phyloP scores from a whole-genome alignment of 2,888 invertebrate species.

The Ceramica pisi region DNA sequence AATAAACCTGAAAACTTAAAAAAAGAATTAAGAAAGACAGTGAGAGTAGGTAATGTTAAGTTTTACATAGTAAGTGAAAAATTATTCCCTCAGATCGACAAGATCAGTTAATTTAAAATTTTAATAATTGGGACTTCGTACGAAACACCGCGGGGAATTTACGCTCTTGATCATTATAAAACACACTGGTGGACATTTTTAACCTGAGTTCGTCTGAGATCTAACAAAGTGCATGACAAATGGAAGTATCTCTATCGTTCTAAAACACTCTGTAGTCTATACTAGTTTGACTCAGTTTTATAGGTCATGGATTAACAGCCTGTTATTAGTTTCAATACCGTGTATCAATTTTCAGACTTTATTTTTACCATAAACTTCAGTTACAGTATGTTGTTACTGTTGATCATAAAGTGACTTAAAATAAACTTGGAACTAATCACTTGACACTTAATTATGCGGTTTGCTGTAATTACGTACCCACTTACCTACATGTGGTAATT shows the following conservation, averaged over 20 bases:
- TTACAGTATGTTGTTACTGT: background rate
- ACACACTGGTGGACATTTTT: background rate
- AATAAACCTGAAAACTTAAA: too few relatives aligned
- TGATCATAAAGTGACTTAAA: background rate
- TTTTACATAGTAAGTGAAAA: too few relatives aligned
- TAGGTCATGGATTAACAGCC: conserved; percentile 5
- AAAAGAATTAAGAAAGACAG: too few relatives aligned
- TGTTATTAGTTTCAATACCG: conserved; percentile 8
- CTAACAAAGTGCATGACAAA: background rate
- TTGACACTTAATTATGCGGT: background rate
- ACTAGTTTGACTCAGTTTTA: conserved; percentile 23
- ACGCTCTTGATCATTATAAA: too few relatives aligned
- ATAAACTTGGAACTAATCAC: conserved; percentile 15
- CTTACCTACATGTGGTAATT: too few relatives aligned
- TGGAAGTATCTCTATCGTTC: background rate
- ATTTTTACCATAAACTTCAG: background rate
- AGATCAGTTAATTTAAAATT: too few relatives aligned
- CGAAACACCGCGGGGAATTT: too few relatives aligned
- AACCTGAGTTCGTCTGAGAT: background rate
- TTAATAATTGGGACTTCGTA: too few relatives aligned
- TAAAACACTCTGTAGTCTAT: background rate
- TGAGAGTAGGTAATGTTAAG: too few relatives aligned
- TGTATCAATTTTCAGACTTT: background rate
- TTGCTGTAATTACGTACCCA: background rate
- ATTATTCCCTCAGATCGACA: too few relatives aligned